A percentile compares a stretch with the other conserved stretches of the same genome.
Conservation (phyloP, 2,888 invertebrate species). For the Rosalia funebris region DNA sequence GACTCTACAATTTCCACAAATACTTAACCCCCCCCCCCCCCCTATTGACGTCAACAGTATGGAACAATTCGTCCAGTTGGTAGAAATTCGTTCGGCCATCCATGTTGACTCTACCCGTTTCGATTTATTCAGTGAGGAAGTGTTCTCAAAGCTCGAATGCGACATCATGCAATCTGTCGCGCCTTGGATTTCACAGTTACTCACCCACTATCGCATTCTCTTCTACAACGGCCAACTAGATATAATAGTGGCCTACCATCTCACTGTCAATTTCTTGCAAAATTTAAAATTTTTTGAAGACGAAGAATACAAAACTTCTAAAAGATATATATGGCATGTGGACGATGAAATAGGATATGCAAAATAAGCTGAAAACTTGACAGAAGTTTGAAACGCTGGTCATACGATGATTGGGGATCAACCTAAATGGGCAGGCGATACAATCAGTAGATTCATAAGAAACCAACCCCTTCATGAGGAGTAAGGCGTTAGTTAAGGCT, state of each 20-base stretch:
- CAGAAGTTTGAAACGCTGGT: conserved; percentile 81
- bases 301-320: conserved; percentile 73
- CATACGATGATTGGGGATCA: conserved; percentile 86
- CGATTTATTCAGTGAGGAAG: conserved; percentile 66
- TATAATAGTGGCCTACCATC: conserved; percentile 88
- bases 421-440: conserved; percentile 78
- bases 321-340: conserved; percentile 76
- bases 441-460: conserved; percentile 75
- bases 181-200: conserved; percentile 74
- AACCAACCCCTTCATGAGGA: conserved; percentile 44
- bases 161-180: conserved; percentile 88
- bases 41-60: no score
- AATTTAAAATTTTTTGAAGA: conserved; percentile 76
- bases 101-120: conserved; percentile 85
- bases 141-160: conserved; percentile 75
- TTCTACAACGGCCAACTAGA: conserved; percentile 93
- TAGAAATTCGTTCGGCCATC: conserved; percentile 75
- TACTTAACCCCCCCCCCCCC: no score
- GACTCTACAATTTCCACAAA: no score
- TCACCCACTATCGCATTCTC: conserved; percentile 76
- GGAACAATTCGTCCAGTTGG: conserved; percentile 74
- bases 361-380: conserved; percentile 76
- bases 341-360: conserved; percentile 80
- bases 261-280: conserved; percentile 82
- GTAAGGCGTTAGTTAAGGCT: no score